These are phyloP conservation scores for Pseudobourletiella spinata DNA, from an alignment of 1,140 invertebrate species.

Conservation along the genomic window DNA sequence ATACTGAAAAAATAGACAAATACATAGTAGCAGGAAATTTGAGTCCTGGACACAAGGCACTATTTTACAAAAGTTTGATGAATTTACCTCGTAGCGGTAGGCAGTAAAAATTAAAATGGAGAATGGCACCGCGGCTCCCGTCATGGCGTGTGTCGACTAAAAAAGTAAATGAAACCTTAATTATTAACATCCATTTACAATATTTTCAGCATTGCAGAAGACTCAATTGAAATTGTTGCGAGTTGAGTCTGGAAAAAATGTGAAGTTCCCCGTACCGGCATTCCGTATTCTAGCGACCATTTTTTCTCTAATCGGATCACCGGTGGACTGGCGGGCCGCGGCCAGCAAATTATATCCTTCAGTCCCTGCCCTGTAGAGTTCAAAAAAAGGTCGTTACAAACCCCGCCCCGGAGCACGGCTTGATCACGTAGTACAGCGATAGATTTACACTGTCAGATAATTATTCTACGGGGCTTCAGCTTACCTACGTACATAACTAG, in stretches of 20 bases:
- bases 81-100: constrained; percentile 63
- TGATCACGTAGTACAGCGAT: no score
- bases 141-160: constrained; percentile 69
- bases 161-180: background rate
- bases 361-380: constrained; percentile 61
- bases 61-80: no score
- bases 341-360: constrained; percentile 78
- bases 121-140: constrained; percentile 74
- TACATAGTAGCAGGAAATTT: no score
- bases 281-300: constrained; percentile 81
- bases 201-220: no score
- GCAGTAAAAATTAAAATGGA: constrained; percentile 69
- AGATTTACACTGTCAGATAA: no score
- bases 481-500: constrained; percentile 69
- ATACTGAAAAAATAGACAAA: constrained; percentile 49
- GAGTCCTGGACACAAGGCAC: no score
- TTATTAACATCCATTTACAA: background rate
- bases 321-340: constrained; percentile 68
- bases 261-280: constrained; percentile 50
- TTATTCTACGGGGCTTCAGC: no score
- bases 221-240: no score
- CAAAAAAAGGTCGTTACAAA: constrained; percentile 21
- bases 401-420: no score
- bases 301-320: constrained; percentile 71
- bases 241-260: no score